These are phyloP conservation scores for Tiliacea citrago DNA, from an alignment of 2,888 invertebrate genomes.

Conservation along the genomic window DNA sequence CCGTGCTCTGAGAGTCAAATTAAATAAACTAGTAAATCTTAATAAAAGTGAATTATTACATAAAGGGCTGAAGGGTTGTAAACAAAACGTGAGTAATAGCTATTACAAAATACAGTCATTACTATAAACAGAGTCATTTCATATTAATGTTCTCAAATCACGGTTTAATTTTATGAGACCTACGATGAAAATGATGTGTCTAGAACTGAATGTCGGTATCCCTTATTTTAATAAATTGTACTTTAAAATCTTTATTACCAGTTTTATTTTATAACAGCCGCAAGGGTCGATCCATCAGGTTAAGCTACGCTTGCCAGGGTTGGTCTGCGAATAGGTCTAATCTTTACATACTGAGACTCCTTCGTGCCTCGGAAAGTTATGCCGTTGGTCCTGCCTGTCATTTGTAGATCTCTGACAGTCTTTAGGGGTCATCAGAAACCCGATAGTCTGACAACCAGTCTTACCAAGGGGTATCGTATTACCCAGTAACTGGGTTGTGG, in stretches of 20 bases:
- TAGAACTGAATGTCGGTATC: slow-evolving; percentile 30
- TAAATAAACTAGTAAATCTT: background rate
- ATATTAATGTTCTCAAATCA: slow-evolving; percentile 60
- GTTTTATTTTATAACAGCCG: too few relatives aligned
- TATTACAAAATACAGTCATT: slow-evolving; percentile 52
- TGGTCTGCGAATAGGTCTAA: too few relatives aligned
- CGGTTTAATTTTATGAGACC: slow-evolving; percentile 53
- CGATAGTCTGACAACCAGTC: too few relatives aligned
- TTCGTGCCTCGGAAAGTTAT: too few relatives aligned
- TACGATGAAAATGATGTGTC: slow-evolving; percentile 30
- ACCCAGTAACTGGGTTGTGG: too few relatives aligned
- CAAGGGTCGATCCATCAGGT: too few relatives aligned
- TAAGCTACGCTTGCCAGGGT: too few relatives aligned
- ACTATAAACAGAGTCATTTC: slow-evolving; percentile 51
- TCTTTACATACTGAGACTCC: too few relatives aligned
- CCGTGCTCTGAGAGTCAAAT: background rate
- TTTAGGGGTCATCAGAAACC: too few relatives aligned
- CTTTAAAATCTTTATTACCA: slow-evolving; percentile 37
- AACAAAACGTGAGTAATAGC: slow-evolving; percentile 46
- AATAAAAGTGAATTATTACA: slow-evolving; percentile 2
- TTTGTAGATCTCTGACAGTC: too few relatives aligned
- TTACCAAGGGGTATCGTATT: too few relatives aligned
- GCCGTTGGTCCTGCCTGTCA: too few relatives aligned
- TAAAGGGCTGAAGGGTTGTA: slow-evolving; percentile 9
- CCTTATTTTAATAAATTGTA: slow-evolving; percentile 23